A percentile compares a stretch with the other conserved stretches of the same genome.
Evolutionary conservation across 2,888 invertebrate genomes (phyloP).

Genomic region (Andricus quercusramuli): DNA sequence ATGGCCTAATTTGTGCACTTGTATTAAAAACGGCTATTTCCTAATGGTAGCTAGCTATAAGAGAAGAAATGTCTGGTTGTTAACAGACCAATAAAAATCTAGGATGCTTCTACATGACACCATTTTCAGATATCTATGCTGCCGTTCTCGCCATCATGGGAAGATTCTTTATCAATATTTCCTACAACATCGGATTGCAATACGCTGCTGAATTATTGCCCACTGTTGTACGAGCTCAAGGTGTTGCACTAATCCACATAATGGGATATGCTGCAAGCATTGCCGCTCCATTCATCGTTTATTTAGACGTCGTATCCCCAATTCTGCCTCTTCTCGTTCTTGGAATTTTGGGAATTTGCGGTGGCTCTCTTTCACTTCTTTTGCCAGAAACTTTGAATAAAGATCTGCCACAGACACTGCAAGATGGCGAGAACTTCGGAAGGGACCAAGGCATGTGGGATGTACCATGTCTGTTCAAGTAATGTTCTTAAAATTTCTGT

Average conservation of each 20-base stretch:
- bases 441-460: slow-evolving; percentile 90
- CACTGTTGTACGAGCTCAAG: slow-evolving; percentile 92
- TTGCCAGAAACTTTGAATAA: slow-evolving; percentile 92
- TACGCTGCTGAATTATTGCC: slow-evolving; percentile 93
- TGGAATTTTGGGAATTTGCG: slow-evolving; percentile 87
- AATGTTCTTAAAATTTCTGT: slow-evolving; percentile 59
- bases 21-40: too few species aligned
- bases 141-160: slow-evolving; percentile 90
- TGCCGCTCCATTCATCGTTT: slow-evolving; percentile 91
- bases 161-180: slow-evolving; percentile 91
- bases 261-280: slow-evolving; percentile 93
- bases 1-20: too few species aligned
- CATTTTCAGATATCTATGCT: slow-evolving; percentile 83
- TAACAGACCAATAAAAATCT: too few species aligned
- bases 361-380: slow-evolving; percentile 88
- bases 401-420: slow-evolving; percentile 91
- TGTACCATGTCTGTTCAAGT: slow-evolving; percentile 88
- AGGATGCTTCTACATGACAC: not conserved
- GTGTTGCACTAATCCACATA: slow-evolving; percentile 91
- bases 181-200: slow-evolving; percentile 93
- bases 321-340: slow-evolving; percentile 88
- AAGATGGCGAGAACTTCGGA: slow-evolving; percentile 93
- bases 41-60: too few species aligned
- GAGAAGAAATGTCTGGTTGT: too few species aligned
- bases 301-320: slow-evolving; percentile 86